Base-by-base conservation (phyloP, 2,888 invertebrate genomes). In the Drosophila helvetica region DNA sequence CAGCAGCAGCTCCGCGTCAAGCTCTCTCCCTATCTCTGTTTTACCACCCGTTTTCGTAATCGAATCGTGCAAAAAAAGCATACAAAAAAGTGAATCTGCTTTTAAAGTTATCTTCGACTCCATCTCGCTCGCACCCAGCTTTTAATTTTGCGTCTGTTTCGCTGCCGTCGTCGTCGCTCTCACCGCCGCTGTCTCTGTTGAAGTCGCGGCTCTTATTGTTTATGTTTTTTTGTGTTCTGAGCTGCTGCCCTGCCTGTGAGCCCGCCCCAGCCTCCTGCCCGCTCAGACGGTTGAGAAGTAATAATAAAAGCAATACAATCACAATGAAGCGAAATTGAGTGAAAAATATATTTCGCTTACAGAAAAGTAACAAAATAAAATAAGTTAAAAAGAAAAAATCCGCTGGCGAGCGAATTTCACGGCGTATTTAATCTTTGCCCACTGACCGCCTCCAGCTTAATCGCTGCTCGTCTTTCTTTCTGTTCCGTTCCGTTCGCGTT, bases 351-450 rank as follows among this genome's bases (percentile, higher is more conserved):
- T 88, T 83, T 88, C 88, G 79, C 80, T 79, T 65, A 67, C 74
- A 70, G 70, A 57, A 72, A 67, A 33, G n/a, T 7, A 30, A 52
- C 60, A 50, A 57, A 51, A 59, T 50, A 65, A 56, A 55, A 46
- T 27, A 56, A 57, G 65, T 53, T 27, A 51, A 66, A 51, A 70
- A 66, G 33, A 65, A 74, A 75, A 83, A 86, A 75, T 84, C 79
- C 74, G 65, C 83, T 75, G 74, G 57, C 68, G 75, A 81, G 76
- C 81, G 76, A 84, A 88, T 79, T 88, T 87, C 85, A 86, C 88
- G 84, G 78, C 84, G 89, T 90, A 89, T 90, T 88, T 90, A 88
- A 90, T 90, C 89, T 88, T 86, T 81, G 90, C 75, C 82, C 84
- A 84, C 86, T 80, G 82, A 76, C 78, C 80, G 84, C 80, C 80